A percentile compares a stretch with the other conserved stretches of the same genome.
Conservation (phyloP, 2,888 invertebrate species). For the Drosophila nr. fundita region DNA sequence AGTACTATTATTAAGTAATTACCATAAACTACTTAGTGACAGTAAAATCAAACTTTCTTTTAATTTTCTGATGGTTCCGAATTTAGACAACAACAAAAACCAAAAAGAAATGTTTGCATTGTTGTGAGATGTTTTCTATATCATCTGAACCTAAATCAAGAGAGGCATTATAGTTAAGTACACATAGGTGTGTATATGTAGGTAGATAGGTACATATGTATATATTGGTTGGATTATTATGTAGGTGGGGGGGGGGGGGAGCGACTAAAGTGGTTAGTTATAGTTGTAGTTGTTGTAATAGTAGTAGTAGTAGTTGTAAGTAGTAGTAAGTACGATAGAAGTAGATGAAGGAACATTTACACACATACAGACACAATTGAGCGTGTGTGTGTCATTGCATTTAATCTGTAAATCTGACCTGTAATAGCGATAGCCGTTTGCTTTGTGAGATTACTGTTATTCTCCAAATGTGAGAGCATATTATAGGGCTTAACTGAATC, state of each 20-base stretch:
- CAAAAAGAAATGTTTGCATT: slow-evolving; percentile 7
- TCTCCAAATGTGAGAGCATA: slow-evolving; percentile 85
- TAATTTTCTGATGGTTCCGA: not conserved
- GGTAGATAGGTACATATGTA: slow-evolving; percentile 7
- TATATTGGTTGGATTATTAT: slow-evolving; percentile 1
- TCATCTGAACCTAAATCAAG: slow-evolving; percentile 21
- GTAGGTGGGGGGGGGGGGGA: not conserved
- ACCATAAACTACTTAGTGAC: slow-evolving; percentile 17
- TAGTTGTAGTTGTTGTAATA: slow-evolving; percentile 15
- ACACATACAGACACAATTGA: slow-evolving; percentile 48
- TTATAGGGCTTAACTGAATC: slow-evolving; percentile 84
- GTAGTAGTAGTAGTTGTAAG: not conserved
- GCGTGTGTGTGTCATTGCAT: slow-evolving; percentile 24
- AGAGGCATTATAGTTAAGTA: slow-evolving; percentile 8
- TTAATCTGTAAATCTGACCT: slow-evolving; percentile 79
- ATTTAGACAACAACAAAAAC: slow-evolving; percentile 6
- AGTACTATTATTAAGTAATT: slow-evolving; percentile 20
- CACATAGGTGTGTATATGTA: slow-evolving; percentile 16
- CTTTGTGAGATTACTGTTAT: slow-evolving; percentile 84
- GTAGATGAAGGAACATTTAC: slow-evolving; percentile 58
- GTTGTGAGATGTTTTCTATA: slow-evolving; percentile 14
- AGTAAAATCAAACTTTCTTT: not conserved
- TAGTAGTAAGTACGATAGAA: slow-evolving; percentile 48
- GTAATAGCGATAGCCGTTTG: slow-evolving; percentile 84
- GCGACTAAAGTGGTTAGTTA: slow-evolving; percentile 44